A percentile compares a stretch with the other conserved stretches of the same genome.
phyloP scores from a whole-genome alignment of 2,113 vertebrate species.

The Lathamus discolor region DNA sequence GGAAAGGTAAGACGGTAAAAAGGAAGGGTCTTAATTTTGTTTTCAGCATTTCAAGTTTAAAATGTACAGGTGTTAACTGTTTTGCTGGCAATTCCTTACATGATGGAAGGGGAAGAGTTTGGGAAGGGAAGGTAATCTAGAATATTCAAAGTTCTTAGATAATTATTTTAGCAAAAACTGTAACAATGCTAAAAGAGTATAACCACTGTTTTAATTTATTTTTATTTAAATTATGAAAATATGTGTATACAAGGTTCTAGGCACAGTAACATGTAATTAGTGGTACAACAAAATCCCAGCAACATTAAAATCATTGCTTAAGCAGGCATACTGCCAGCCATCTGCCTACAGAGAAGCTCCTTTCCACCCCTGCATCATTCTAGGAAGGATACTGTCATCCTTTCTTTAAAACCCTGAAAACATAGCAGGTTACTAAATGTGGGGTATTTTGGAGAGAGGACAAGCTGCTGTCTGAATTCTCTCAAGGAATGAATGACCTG shows the following conservation, averaged over 20 bases:
- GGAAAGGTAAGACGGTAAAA: neutral
- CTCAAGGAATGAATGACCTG: neutral
- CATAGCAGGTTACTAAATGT: neutral
- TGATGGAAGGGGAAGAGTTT: neutral
- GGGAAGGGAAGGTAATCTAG: neutral
- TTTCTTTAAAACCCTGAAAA: neutral
- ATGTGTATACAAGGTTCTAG: neutral
- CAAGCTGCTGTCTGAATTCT: neutral
- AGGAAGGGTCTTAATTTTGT: neutral
- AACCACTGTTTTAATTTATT: neutral
- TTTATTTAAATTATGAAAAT: neutral
- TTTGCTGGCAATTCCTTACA: neutral
- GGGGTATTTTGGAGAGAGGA: neutral
- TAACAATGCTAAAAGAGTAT: neutral
- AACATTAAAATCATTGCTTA: slow-evolving; percentile 11
- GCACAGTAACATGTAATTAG: neutral
- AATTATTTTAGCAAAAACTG: neutral
- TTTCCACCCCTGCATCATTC: neutral
- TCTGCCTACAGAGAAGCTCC: neutral
- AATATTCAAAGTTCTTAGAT: neutral
- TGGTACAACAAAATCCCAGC: neutral
- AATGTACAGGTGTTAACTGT: neutral
- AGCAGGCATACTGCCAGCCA: neutral
- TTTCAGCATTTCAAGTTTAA: neutral
- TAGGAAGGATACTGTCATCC: neutral